Evolutionary conservation across 2,113 vertebrate species (phyloP), one percentile per base, ranked within the genome.

Genomic region (Rhea americana): DNA sequence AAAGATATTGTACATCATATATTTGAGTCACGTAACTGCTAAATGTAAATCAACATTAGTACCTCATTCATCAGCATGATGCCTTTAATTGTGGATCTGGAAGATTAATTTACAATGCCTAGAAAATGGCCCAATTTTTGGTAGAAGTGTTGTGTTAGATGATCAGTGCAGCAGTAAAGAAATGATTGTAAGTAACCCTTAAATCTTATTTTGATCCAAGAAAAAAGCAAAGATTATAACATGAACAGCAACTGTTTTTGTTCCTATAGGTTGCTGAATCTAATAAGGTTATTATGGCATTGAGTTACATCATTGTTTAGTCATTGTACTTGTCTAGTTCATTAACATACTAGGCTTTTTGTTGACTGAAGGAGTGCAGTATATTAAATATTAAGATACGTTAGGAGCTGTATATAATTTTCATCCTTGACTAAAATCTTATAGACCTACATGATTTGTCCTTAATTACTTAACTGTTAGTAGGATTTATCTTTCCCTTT

Each of bases 41-140:
- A 70, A 86, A 88, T 91, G 90, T 90, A 96, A 95, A 94, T 97
- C 85, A 81, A 75, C 62, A 70, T 90, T 91, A 56, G 41, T 84
- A 30, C 87, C 89, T 91, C 87, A 93, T 97, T 94, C 47, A 25
- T 97, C 94, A 97, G 91, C 75, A 58, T 85, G 87, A 95, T 96
- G 87, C 39, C 95, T 96, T 94, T 96, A 97, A 97, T 97, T 97
- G 96, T 95, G 92, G 91, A 96, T 92, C 74, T 74, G 77, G 82
- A 96, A 97, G 95, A 96, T 97, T 96, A 97, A 97, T 97, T 97
- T 97, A 81, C 93, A 85, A 63, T 78, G 94, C 66, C 96, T 96
- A 92, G 94, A 95, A 96, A 95, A 95, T 37, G 86, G 84, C 89
- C 88, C 93, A 95, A 63, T 97, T 94, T 93, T 97, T 87, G 83